A percentile compares a stretch with the other conserved stretches of the same genome.
These are phyloP conservation scores for Atta colombica DNA, from an alignment of 1,140 invertebrate genomes.

Conservation along the genomic window DNA sequence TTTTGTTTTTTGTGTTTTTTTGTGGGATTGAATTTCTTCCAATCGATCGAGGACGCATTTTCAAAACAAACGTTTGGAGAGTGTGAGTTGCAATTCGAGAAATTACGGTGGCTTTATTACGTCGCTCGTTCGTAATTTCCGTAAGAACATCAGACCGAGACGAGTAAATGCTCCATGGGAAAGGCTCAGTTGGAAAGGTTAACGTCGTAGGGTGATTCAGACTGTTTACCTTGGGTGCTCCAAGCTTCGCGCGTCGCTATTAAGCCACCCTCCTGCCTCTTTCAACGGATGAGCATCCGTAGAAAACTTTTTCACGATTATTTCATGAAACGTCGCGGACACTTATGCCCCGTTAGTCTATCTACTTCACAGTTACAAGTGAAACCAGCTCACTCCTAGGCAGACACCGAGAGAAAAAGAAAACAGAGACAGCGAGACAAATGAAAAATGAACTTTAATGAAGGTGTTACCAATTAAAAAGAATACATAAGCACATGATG, in stretches of 20 bases:
- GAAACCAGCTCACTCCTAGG: constrained; percentile 1
- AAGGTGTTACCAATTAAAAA: constrained; percentile 20
- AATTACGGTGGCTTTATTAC: constrained; percentile 53
- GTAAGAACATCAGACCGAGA: constrained; percentile 39
- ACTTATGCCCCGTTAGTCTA: constrained; percentile 47
- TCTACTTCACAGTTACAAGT: constrained; percentile 13
- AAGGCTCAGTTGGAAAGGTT: constrained; percentile 62
- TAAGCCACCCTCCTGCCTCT: constrained; percentile 47
- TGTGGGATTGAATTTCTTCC: not conserved
- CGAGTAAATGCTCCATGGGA: constrained; percentile 56
- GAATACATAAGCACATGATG: not conserved
- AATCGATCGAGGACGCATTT: not conserved
- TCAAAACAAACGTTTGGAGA: constrained; percentile 18
- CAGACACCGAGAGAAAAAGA: not conserved
- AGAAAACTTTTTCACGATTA: constrained; percentile 63
- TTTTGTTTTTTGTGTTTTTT: not conserved
- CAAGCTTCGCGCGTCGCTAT: constrained; percentile 47
- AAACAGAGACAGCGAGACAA: not conserved
- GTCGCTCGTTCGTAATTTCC: constrained; percentile 54
- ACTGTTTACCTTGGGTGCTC: constrained; percentile 52
- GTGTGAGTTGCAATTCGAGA: constrained; percentile 46
- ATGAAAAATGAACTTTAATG: not conserved
- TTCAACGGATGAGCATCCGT: constrained; percentile 32
- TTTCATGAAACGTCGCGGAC: constrained; percentile 61
- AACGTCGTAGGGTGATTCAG: constrained; percentile 56